These are phyloP conservation scores for Cherax destructor DNA, from an alignment of 1,140 invertebrate genomes.

Conservation along the genomic window DNA sequence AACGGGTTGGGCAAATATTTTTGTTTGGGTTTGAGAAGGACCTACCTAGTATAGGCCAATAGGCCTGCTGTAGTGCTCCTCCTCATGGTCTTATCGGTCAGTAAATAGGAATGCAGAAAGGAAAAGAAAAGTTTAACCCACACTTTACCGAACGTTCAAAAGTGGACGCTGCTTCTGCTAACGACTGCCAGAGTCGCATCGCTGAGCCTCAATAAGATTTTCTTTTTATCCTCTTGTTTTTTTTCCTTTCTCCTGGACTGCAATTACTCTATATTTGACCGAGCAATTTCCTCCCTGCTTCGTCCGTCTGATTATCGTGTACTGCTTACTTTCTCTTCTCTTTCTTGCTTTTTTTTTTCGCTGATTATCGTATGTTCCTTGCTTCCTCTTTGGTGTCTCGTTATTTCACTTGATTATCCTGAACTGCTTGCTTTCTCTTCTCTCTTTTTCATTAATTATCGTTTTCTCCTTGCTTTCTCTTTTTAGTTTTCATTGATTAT, in stretches of 20 bases:
- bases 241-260: constrained; percentile 9
- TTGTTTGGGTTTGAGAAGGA: no score
- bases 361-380: no score
- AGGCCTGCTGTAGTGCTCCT: no score
- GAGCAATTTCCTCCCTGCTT: constrained; percentile 29
- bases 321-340: neutral
- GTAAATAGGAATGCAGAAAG: constrained; percentile 23
- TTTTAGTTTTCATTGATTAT: neutral
- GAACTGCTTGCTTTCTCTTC: neutral
- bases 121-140: neutral
- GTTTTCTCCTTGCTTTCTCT: neutral
- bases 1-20: no score
- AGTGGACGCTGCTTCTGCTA: constrained; percentile 24
- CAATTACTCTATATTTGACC: constrained; percentile 54
- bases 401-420: no score
- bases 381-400: neutral
- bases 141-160: constrained; percentile 39
- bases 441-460: constrained; percentile 15
- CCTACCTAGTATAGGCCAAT: no score
- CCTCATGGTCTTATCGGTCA: neutral
- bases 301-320: neutral
- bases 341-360: neutral
- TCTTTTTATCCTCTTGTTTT: constrained; percentile 1
- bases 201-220: constrained; percentile 35
- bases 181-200: neutral